These are phyloP conservation scores for Gambelia wislizenii DNA, from an alignment of 2,797 vertebrate species.

Conservation along the genomic window DNA sequence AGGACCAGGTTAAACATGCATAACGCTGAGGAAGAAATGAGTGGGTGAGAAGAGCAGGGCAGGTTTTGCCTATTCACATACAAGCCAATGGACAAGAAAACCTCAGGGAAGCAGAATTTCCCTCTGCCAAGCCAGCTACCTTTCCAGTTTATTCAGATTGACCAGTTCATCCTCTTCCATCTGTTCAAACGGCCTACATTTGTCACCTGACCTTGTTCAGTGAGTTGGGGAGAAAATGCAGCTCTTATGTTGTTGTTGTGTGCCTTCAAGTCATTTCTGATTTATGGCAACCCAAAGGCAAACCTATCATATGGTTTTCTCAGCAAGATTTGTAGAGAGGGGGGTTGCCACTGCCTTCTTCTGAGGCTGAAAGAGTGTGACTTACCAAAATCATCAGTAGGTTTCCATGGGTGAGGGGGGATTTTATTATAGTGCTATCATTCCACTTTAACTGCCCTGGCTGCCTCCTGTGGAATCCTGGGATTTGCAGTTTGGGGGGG, in stretches of 20 bases:
- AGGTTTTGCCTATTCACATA: background rate
- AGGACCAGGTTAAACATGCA: background rate
- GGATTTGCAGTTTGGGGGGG: too few species aligned
- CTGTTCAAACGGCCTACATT: background rate
- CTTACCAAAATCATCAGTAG: background rate
- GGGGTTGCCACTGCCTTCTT: background rate
- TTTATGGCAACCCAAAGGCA: too few species aligned
- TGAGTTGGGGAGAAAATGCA: background rate
- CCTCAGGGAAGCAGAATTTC: background rate
- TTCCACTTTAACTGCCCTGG: too few species aligned
- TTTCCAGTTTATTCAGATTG: conserved; percentile 1
- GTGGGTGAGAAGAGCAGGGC: background rate
- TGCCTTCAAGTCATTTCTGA: too few species aligned
- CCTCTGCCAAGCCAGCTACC: background rate
- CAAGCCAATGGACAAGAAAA: background rate
- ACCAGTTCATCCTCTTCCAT: background rate
- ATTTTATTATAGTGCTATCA: too few species aligned
- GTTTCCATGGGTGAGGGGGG: too few species aligned
- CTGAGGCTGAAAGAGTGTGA: too few species aligned
- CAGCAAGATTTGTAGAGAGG: too few species aligned
- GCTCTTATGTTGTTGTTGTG: background rate
- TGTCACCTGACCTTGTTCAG: background rate
- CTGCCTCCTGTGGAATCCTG: too few species aligned
- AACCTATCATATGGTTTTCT: too few species aligned
- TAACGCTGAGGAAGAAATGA: too few species aligned